phyloP scores from a whole-genome alignment of 2,113 vertebrate genomes.

The Boulengeromyrus knoepffleri region DNA sequence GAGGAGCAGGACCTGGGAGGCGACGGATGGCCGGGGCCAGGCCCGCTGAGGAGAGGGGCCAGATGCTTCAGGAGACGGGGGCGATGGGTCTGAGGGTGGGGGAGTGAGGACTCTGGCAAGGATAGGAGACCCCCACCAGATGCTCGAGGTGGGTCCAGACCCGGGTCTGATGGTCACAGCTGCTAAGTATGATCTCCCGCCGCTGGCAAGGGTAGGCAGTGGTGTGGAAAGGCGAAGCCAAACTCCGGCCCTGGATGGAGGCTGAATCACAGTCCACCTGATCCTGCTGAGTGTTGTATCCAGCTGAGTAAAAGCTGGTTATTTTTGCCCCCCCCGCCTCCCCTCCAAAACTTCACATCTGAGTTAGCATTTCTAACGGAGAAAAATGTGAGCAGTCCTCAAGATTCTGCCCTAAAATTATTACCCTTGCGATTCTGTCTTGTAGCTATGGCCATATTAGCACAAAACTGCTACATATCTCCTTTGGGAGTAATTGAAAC shows the following conservation, averaged over 20 bases:
- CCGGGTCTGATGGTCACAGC: slow-evolving; percentile 19
- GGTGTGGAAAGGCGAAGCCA: background rate
- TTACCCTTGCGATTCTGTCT: background rate
- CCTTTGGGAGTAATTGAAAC: background rate
- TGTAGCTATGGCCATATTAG: background rate
- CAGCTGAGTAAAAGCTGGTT: slow-evolving; percentile 7
- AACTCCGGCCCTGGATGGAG: background rate
- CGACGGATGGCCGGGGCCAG: slow-evolving; percentile 18
- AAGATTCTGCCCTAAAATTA: background rate
- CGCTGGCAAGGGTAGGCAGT: slow-evolving; percentile 3
- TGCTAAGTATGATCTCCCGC: slow-evolving; percentile 18
- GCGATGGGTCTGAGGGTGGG: slow-evolving; percentile 23
- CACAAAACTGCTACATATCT: background rate
- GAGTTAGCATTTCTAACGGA: background rate
- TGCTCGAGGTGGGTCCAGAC: slow-evolving; percentile 14
- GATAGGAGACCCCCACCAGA: slow-evolving; percentile 24
- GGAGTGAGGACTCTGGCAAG: background rate
- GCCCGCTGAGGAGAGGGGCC: slow-evolving; percentile 29
- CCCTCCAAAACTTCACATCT: background rate
- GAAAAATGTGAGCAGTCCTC: background rate
- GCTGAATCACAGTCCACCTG: background rate
- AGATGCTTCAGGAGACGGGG: slow-evolving; percentile 38
- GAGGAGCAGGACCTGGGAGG: slow-evolving; percentile 19
- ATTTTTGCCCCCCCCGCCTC: background rate
- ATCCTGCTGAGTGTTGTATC: background rate